Evolutionary conservation across 1,140 invertebrate species (phyloP), one percentile per base, ranked within the genome.

Genomic region (Drosophila saltans): DNA sequence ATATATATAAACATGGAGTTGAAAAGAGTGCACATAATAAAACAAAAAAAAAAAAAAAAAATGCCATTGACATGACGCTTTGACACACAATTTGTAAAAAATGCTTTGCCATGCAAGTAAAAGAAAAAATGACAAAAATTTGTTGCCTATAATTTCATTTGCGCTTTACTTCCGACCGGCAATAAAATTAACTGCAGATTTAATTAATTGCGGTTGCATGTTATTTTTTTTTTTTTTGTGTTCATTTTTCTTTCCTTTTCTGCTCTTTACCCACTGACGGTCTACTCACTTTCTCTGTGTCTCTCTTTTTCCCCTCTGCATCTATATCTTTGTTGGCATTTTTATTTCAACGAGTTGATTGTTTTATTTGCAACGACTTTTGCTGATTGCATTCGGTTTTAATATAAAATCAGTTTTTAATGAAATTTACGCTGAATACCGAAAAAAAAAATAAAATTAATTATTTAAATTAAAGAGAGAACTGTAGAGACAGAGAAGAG

Each of bases 131-230:
- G 55, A 75, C 59, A 67, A 45, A 24, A 52, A 52, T 68, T 72
- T 63, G 62, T 74, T 56, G 40, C 33, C 48, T 45, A 72, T 79
- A 79, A 79, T 79, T 79, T 75, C 58, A 75, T 79, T 79, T 79
- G 41, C 64, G 67, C 60, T 72, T 75, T 69, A 80, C 77, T 80
- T 80, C 77, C 77, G 77, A 52, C 69, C 48, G 59, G 75, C 78
- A 80, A 80, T 80, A 70, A 80, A 80, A 80, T 80, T 80, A 80
- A 80, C 78, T 78, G 66, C 70, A 72, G 78, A 80, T 80, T 80
- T 80, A 80, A 80, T 78, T 80, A 80, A 80, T 80, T 77, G 78
- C 75, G 78, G 78, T 80, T 77, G 70, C 70, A 80, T 52, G 45
- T 24, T 71, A 74, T 73, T 68, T 67, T 52, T 66, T 48, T 36